Percentiles rank a stretch among this genome's conserved stretches.
Evolutionary conservation across 2,113 vertebrate genomes (phyloP).

Genomic region (Scortum barcoo): DNA sequence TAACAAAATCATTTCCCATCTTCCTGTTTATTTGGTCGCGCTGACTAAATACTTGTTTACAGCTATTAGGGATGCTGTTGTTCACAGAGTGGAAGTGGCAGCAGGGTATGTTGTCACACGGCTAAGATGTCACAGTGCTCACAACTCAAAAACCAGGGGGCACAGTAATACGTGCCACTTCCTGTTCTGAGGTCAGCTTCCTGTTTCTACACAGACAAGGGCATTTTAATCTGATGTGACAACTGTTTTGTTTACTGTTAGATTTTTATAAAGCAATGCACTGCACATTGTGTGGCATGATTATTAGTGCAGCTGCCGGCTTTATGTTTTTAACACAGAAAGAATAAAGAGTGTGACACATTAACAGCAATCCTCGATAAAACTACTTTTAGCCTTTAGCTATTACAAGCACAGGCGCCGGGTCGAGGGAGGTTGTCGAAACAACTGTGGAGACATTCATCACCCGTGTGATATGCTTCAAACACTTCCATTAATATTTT

Average conservation of each 20-base stretch:
- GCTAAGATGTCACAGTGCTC: conserved; percentile 30
- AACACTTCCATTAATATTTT: not conserved
- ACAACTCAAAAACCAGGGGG: conserved; percentile 6
- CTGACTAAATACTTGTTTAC: not conserved
- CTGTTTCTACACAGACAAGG: conserved; percentile 41
- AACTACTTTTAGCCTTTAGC: not conserved
- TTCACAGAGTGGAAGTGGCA: conserved; percentile 18
- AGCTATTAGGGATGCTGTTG: no score
- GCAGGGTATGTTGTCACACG: conserved; percentile 20
- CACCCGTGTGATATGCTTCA: not conserved
- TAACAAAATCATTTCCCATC: not conserved
- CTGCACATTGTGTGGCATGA: no score
- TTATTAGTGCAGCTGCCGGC: not conserved
- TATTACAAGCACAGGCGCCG: not conserved
- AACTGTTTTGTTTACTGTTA: not conserved
- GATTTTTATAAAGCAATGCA: not conserved
- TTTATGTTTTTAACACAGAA: not conserved
- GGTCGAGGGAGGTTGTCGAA: not conserved
- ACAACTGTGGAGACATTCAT: not conserved
- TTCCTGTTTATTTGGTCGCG: not conserved
- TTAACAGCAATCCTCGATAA: not conserved
- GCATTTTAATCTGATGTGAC: conserved; percentile 5
- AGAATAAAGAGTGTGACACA: not conserved
- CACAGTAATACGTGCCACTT: conserved; percentile 7
- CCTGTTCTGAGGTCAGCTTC: conserved; percentile 33